Evolutionary conservation across 2,797 vertebrate species (phyloP).

Genomic region (Tapirus indicus): DNA sequence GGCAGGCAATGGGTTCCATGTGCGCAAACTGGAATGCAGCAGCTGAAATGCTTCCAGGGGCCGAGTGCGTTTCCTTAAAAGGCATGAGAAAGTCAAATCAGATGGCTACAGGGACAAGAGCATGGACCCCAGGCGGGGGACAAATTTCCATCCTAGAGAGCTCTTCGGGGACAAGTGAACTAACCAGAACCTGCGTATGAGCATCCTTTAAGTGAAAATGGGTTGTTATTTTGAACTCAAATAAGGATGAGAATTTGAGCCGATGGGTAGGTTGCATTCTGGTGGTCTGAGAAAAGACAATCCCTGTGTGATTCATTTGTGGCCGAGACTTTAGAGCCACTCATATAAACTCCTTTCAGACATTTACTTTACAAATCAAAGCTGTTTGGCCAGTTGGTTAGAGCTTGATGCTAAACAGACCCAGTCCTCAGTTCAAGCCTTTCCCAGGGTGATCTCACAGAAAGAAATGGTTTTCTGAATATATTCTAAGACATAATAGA

Average conservation of each 20-base stretch:
- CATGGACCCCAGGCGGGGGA: not conserved
- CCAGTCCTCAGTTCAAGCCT: rapidly evolving
- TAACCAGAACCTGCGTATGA: rapidly evolving
- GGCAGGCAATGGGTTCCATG: conserved; percentile 75
- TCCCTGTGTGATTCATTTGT: not conserved
- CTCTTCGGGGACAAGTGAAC: not conserved
- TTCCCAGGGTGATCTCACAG: not conserved
- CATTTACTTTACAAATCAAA: not conserved
- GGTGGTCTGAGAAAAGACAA: not conserved
- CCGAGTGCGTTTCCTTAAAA: conserved; percentile 80
- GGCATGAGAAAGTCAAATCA: conserved; percentile 61
- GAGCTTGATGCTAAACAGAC: conserved; percentile 3
- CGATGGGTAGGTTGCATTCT: rapidly evolving
- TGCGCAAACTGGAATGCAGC: conserved; percentile 51
- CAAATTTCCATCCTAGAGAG: not conserved
- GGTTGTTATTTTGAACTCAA: not conserved
- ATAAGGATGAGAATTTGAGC: not conserved
- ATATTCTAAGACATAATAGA: not conserved
- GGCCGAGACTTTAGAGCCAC: not conserved
- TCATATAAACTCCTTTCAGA: not conserved
- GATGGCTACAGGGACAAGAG: not conserved
- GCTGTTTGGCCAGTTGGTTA: not conserved
- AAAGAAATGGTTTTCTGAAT: not conserved
- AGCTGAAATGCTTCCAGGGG: conserved; percentile 35
- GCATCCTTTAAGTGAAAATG: not conserved